A percentile compares a stretch with the other conserved stretches of the same genome.
These are phyloP conservation scores for Epinephelus awoara DNA, from an alignment of 2,797 vertebrate genomes.

Conservation along the genomic window DNA sequence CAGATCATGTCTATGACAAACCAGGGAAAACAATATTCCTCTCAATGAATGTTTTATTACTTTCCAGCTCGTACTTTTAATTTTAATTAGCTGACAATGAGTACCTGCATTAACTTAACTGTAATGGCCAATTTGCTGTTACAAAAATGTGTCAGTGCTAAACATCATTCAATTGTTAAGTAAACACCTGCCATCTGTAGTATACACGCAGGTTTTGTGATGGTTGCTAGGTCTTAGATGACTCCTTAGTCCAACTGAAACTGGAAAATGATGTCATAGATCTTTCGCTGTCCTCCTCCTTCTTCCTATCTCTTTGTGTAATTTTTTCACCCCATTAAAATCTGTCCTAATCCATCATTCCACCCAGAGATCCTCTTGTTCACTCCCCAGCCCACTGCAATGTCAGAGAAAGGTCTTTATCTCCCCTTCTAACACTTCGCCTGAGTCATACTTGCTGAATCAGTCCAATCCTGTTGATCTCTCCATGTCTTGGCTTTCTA, in stretches of 20 bases:
- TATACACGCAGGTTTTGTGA: slow-evolving; percentile 21
- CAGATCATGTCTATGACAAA: slow-evolving; percentile 4
- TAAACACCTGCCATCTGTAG: slow-evolving; percentile 40
- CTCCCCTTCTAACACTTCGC: slow-evolving; percentile 12
- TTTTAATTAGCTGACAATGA: slow-evolving; percentile 16
- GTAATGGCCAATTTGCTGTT: slow-evolving; percentile 8
- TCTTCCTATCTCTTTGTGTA: slow-evolving; percentile 15
- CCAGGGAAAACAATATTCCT: neutral
- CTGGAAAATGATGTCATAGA: slow-evolving; percentile 14
- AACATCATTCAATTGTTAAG: slow-evolving; percentile 45
- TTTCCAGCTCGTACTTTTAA: slow-evolving; percentile 14
- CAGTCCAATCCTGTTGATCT: slow-evolving; percentile 1
- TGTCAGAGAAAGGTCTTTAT: slow-evolving; percentile 14
- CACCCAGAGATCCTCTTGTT: slow-evolving; percentile 20
- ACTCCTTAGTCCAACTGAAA: slow-evolving; percentile 2
- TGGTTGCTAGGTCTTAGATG: neutral
- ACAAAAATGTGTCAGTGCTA: slow-evolving; percentile 12
- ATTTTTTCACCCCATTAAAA: slow-evolving; percentile 28
- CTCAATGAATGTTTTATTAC: neutral
- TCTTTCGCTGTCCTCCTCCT: slow-evolving; percentile 9
- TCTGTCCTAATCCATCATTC: slow-evolving; percentile 18
- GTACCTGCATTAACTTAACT: neutral
- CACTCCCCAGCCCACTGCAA: neutral
- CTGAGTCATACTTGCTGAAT: slow-evolving; percentile 39
- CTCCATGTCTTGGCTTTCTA: slow-evolving; percentile 3